Percentiles rank a stretch among this genome's conserved stretches.
Conservation (phyloP, 2,113 vertebrate genomes). For the Lophotis ruficrista region DNA sequence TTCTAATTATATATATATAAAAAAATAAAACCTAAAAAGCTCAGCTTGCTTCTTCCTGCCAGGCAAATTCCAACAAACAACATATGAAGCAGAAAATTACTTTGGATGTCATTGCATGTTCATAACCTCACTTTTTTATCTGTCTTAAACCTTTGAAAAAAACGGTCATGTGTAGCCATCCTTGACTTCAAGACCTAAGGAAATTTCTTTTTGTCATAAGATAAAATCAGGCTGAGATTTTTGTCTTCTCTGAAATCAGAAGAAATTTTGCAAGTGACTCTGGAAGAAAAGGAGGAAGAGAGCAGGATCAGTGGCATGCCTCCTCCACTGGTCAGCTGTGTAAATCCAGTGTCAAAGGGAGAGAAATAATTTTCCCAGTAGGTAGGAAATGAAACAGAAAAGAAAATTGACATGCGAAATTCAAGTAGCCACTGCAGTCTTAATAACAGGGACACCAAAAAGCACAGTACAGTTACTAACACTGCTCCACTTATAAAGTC, state of each 20-base stretch:
- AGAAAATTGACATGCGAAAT: not conserved
- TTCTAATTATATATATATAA: slow-evolving; percentile 5
- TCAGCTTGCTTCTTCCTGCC: slow-evolving; percentile 8
- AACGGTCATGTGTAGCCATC: not conserved
- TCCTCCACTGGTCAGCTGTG: not conserved
- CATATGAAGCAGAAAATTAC: slow-evolving; percentile 39
- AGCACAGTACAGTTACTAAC: not conserved
- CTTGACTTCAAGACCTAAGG: not conserved
- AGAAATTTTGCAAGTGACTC: not conserved
- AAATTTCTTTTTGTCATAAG: not conserved
- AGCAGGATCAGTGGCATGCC: not conserved
- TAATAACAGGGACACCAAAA: not conserved
- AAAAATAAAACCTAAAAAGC: not conserved
- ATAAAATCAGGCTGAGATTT: not conserved
- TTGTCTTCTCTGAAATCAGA: not conserved
- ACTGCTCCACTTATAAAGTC: not conserved
- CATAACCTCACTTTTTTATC: not conserved
- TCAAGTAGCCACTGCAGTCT: not conserved
- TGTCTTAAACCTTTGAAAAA: not conserved
- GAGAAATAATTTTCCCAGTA: not conserved
- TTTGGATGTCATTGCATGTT: not conserved
- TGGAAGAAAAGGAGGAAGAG: not conserved
- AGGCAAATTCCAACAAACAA: slow-evolving; percentile 30
- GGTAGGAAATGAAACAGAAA: not conserved
- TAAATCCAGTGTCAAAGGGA: not conserved